Evolutionary conservation across 2,888 invertebrate species (phyloP).

Genomic region (Sinodicranocentrus sp.): DNA sequence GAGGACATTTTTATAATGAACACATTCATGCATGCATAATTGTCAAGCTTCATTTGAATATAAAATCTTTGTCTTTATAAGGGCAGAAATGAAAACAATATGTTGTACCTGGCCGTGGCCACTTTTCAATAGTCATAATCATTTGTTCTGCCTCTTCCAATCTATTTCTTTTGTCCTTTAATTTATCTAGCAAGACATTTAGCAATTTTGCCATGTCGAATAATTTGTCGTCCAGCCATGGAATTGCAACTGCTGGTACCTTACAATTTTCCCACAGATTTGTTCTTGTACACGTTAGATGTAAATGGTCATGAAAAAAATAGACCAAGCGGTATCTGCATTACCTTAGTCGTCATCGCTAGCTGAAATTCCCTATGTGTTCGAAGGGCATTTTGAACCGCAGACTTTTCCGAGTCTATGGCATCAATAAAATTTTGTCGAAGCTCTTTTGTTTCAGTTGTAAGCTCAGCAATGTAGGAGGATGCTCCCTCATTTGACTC

Average conservation of each 20-base stretch:
- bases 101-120: slow-evolving; percentile 70
- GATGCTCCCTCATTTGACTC: slow-evolving; percentile 73
- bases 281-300: too few species aligned
- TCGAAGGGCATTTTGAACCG: slow-evolving; percentile 75
- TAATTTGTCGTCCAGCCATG: slow-evolving; percentile 76
- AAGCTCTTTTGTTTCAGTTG: slow-evolving; percentile 71
- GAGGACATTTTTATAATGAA: too few species aligned
- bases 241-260: slow-evolving; percentile 70
- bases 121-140: slow-evolving; percentile 73
- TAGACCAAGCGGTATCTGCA: too few species aligned
- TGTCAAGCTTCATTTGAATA: too few species aligned
- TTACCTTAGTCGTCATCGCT: slow-evolving; percentile 67
- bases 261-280: too few species aligned
- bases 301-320: too few species aligned
- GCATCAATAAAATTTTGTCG: slow-evolving; percentile 73
- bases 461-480: slow-evolving; percentile 72
- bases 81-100: too few species aligned
- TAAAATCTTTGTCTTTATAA: too few species aligned
- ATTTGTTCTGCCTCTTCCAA: slow-evolving; percentile 73
- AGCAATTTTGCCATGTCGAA: slow-evolving; percentile 74
- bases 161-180: slow-evolving; percentile 70
- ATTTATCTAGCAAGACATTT: slow-evolving; percentile 71
- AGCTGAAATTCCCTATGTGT: slow-evolving; percentile 74
- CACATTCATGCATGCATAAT: too few species aligned
- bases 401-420: slow-evolving; percentile 71